phyloP scores from a whole-genome alignment of 2,113 vertebrate species.

The Acinonyx jubatus region DNA sequence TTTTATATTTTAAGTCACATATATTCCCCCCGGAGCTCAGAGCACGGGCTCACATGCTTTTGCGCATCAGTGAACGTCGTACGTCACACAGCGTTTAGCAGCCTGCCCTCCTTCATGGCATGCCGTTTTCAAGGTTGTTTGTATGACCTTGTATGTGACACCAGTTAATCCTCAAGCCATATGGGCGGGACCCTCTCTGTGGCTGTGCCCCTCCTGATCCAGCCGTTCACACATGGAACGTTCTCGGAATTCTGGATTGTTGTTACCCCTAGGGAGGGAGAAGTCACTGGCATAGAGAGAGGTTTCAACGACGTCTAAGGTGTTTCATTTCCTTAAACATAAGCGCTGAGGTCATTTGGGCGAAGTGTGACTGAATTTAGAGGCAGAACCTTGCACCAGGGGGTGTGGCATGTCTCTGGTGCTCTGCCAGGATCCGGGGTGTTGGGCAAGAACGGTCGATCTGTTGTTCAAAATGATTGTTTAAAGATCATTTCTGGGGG shows the following conservation, averaged over 20 bases:
- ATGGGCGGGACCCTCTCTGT: fast-evolving
- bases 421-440: no score
- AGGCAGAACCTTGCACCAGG: background rate
- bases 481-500: background rate
- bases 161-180: fast-evolving
- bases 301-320: background rate
- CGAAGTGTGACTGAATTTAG: fast-evolving
- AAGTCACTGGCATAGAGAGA: fast-evolving
- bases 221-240: no score
- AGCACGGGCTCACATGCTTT: fast-evolving
- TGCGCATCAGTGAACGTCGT: background rate
- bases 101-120: background rate
- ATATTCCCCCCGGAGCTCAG: fast-evolving
- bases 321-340: background rate
- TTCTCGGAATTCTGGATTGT: background rate
- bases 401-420: fast-evolving
- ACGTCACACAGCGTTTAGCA: fast-evolving
- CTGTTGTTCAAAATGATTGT: background rate
- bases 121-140: background rate
- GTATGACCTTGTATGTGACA: fast-evolving
- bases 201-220: fast-evolving
- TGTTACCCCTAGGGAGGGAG: background rate
- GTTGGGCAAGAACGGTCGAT: background rate
- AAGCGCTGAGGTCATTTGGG: background rate
- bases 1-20: background rate